A percentile compares a stretch with the other conserved stretches of the same genome.
Evolutionary conservation across 92 coral and sea anemone genomes (phyloP).

Genomic region (Palythoa heliodiscus): DNA sequence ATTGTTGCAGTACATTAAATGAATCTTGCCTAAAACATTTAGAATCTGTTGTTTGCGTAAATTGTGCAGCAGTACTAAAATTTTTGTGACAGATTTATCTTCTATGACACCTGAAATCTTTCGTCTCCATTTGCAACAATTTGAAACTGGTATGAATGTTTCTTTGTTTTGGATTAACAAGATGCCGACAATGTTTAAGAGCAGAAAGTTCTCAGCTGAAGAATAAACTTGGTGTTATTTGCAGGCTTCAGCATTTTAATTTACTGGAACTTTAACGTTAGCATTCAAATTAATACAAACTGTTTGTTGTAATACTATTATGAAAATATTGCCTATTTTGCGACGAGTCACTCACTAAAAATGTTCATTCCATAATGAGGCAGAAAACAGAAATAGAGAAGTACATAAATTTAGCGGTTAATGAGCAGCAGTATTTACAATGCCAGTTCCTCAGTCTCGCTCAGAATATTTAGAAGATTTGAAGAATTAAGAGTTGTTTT

Average conservation of each 20-base stretch:
- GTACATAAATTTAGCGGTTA: background rate
- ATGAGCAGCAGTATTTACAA: background rate
- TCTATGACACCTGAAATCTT: background rate
- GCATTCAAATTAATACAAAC: slow-evolving; percentile 21
- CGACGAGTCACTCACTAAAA: background rate
- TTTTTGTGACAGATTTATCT: background rate
- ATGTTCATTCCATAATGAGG: too few relatives aligned
- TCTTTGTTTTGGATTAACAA: background rate
- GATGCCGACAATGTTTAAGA: background rate
- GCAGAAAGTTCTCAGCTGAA: background rate
- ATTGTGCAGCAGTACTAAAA: background rate
- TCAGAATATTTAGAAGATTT: background rate
- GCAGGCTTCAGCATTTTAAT: background rate
- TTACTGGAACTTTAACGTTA: background rate
- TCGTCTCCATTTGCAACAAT: background rate
- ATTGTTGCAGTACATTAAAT: slow-evolving; percentile 8
- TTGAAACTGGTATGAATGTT: background rate
- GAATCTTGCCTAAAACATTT: slow-evolving; percentile 16
- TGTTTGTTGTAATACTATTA: background rate
- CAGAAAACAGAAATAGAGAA: too few relatives aligned
- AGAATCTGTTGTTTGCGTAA: slow-evolving; percentile 16
- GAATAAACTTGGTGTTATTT: background rate
- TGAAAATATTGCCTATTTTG: slow-evolving; percentile 13
- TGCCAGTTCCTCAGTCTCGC: background rate
- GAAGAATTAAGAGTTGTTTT: background rate